These are phyloP conservation scores for Baryphthengus martii DNA, from an alignment of 2,113 vertebrate species.

Conservation along the genomic window DNA sequence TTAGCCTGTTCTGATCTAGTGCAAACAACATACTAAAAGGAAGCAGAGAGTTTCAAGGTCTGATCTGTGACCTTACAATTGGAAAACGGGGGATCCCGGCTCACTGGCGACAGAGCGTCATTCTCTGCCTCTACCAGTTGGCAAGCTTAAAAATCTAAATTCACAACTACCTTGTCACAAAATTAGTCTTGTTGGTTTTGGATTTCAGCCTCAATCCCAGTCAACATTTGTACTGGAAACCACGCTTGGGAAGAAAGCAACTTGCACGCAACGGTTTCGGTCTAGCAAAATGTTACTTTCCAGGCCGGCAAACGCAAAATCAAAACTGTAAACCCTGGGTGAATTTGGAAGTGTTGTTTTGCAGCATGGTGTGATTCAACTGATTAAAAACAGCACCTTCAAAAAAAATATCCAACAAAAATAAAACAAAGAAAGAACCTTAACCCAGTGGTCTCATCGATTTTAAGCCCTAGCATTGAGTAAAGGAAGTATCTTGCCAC, in stretches of 20 bases:
- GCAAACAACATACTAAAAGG: background rate
- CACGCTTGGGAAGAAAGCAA: background rate
- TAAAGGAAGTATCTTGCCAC: background rate
- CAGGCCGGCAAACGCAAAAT: background rate
- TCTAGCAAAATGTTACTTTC: background rate
- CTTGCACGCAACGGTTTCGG: background rate
- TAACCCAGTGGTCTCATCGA: background rate
- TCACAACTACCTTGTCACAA: background rate
- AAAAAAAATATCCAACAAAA: background rate
- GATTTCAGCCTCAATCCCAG: background rate
- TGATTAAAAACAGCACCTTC: background rate
- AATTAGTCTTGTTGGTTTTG: background rate
- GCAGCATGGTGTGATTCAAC: background rate
- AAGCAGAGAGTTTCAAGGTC: slow-evolving; percentile 33
- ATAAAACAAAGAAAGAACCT: background rate
- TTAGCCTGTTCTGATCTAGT: background rate
- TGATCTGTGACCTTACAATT: background rate
- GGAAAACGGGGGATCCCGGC: background rate
- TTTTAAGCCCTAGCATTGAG: background rate
- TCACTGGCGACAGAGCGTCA: background rate
- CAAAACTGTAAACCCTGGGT: background rate
- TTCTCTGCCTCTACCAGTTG: background rate
- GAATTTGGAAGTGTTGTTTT: background rate
- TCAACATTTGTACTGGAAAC: background rate
- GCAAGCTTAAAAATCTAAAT: background rate